Evolutionary conservation across 92 coral and sea anemone species (phyloP).

Genomic region (Porites rus): DNA sequence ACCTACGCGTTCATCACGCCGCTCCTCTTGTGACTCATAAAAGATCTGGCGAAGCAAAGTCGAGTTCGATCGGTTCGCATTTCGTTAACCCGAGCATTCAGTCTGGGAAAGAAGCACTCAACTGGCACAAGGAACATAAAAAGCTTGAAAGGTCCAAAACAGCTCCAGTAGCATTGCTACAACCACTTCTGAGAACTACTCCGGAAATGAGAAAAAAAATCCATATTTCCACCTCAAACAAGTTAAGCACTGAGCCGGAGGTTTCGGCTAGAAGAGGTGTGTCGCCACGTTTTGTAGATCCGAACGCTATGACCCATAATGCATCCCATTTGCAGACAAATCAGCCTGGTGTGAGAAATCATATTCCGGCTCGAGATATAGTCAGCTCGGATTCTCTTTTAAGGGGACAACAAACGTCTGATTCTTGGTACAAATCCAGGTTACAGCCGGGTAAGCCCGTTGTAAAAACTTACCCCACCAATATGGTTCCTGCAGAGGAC

Average conservation of each 20-base stretch:
- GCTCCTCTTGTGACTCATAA: not conserved
- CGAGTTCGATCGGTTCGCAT: slow-evolving; percentile 4
- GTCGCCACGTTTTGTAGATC: slow-evolving; percentile 8
- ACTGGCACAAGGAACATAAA: slow-evolving; percentile 39
- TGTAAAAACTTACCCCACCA: not conserved
- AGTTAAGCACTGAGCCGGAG: slow-evolving; percentile 4
- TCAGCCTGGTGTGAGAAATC: not conserved
- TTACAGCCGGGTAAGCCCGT: not conserved
- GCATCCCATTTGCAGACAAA: not conserved
- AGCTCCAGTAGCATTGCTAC: slow-evolving; percentile 68
- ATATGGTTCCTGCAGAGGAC: not conserved
- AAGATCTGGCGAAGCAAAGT: slow-evolving; percentile 1
- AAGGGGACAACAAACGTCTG: not conserved
- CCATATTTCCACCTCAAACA: slow-evolving; percentile 45
- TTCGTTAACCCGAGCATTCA: not conserved
- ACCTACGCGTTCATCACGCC: not conserved
- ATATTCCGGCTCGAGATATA: not conserved
- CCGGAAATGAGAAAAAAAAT: slow-evolving; percentile 58
- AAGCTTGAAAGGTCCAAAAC: slow-evolving; percentile 79
- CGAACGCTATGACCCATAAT: not conserved
- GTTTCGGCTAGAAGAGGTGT: not conserved
- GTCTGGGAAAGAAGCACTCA: not conserved
- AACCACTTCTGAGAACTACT: slow-evolving; percentile 65
- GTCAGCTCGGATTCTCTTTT: not conserved
- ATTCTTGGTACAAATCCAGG: slow-evolving; percentile 3